Conservation (phyloP, 2,797 vertebrate species). For the Poecilia velifera region DNA sequence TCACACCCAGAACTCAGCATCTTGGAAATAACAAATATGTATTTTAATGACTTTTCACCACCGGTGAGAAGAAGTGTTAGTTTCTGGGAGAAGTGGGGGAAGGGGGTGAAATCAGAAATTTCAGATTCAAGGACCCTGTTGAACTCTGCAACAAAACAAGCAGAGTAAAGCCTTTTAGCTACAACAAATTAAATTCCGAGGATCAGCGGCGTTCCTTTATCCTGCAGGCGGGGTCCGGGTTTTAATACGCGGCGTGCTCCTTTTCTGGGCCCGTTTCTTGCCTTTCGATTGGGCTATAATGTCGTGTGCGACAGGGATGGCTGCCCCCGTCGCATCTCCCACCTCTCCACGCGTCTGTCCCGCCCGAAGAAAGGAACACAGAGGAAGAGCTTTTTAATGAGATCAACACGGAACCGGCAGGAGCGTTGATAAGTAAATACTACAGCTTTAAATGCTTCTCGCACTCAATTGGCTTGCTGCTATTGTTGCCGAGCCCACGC, state of each 20-base stretch:
- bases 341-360: conserved; percentile 51
- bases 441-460: conserved; percentile 92
- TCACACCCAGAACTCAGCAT: not conserved
- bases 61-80: conserved; percentile 6
- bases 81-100: not conserved
- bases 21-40: not conserved
- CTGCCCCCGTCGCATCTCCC: conserved; percentile 79
- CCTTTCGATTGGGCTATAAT: conserved; percentile 81
- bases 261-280: conserved; percentile 19
- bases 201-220: conserved; percentile 43
- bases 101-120: conserved; percentile 19
- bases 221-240: conserved; percentile 39
- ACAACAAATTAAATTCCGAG: conserved; percentile 54
- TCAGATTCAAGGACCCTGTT: conserved; percentile 39
- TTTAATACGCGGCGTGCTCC: conserved; percentile 30
- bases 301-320: conserved; percentile 82
- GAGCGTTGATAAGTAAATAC: conserved; percentile 97
- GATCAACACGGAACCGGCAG: conserved; percentile 88
- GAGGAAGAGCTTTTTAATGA: conserved; percentile 87
- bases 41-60: conserved; percentile 7
- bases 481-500: conserved; percentile 88
- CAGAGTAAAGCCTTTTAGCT: conserved; percentile 20
- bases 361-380: conserved; percentile 75
- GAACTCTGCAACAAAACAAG: conserved; percentile 33
- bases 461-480: conserved; percentile 85